phyloP scores from a whole-genome alignment of 2,113 vertebrate species.

The Narcine bancroftii region DNA sequence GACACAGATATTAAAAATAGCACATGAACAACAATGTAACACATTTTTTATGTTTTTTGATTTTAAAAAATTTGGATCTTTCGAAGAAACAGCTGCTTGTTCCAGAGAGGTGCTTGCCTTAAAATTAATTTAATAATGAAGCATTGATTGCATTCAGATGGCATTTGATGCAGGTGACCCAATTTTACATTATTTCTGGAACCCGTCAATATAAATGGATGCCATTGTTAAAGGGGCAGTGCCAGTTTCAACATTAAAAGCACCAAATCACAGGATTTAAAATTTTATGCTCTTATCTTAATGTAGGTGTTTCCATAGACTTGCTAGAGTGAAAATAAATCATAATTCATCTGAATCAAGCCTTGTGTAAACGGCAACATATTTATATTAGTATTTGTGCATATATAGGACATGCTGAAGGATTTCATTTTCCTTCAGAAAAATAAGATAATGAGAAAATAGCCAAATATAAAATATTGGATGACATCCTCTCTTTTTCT shows the following conservation, averaged over 20 bases:
- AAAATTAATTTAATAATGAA: conserved; percentile 24
- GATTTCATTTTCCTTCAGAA: not conserved
- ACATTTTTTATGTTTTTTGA: conserved; percentile 13
- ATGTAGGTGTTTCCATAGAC: not conserved
- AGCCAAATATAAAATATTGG: too few species aligned
- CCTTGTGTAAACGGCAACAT: not conserved
- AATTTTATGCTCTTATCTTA: not conserved
- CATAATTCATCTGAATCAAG: not conserved
- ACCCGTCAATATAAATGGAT: not conserved
- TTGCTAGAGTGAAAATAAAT: not conserved
- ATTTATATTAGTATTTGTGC: not conserved
- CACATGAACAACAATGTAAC: not conserved
- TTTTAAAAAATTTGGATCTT: not conserved
- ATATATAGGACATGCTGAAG: not conserved
- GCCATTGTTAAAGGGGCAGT: not conserved
- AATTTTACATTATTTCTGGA: conserved; percentile 5
- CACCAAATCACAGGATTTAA: not conserved
- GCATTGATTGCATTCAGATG: not conserved
- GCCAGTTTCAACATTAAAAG: not conserved
- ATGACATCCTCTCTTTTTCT: too few species aligned
- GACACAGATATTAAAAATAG: not conserved
- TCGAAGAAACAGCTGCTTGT: not conserved
- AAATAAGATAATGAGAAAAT: not conserved
- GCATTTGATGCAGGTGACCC: not conserved
- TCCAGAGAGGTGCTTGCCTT: not conserved